Conservation (phyloP, 2,113 vertebrate genomes). For the Stegastes partitus region DNA sequence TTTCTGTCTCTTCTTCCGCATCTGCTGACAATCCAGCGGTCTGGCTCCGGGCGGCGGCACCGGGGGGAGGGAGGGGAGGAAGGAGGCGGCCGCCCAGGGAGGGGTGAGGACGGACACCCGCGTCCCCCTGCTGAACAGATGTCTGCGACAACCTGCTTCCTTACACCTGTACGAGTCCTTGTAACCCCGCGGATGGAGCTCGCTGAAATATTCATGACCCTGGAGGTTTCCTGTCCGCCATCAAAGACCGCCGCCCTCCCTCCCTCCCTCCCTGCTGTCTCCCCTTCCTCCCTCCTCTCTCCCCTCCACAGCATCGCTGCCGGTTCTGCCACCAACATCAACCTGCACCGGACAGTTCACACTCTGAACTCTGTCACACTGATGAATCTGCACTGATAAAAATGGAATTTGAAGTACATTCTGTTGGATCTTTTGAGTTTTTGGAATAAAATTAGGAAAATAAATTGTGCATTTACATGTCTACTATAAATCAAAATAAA, state of each 20-base stretch:
- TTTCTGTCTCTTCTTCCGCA: constrained; percentile 80
- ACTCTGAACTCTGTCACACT: not conserved
- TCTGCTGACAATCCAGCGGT: constrained; percentile 89
- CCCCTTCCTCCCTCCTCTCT: not conserved
- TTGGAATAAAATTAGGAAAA: too few relatives aligned
- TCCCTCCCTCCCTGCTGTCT: not conserved
- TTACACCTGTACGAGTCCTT: constrained; percentile 89
- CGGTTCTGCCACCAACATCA: constrained; percentile 20
- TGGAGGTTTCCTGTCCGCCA: constrained; percentile 80
- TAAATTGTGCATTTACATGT: too few relatives aligned
- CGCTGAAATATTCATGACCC: constrained; percentile 91
- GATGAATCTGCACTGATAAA: not conserved
- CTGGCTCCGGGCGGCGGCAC: constrained; percentile 81
- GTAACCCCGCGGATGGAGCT: constrained; percentile 72
- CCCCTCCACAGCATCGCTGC: constrained; percentile 2
- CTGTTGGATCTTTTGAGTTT: too few relatives aligned
- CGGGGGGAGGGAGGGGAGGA: constrained; percentile 50
- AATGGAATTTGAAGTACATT: too few relatives aligned
- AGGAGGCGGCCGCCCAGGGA: constrained; percentile 19
- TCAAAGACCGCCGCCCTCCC: constrained; percentile 82
- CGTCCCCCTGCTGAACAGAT: constrained; percentile 88
- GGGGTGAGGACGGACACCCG: constrained; percentile 69
- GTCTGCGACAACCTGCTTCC: constrained; percentile 90
- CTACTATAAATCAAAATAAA: too few relatives aligned
- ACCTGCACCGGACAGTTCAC: constrained; percentile 39